Conservation (phyloP, 1,140 invertebrate species). For the Asbolus verrucosus region DNA sequence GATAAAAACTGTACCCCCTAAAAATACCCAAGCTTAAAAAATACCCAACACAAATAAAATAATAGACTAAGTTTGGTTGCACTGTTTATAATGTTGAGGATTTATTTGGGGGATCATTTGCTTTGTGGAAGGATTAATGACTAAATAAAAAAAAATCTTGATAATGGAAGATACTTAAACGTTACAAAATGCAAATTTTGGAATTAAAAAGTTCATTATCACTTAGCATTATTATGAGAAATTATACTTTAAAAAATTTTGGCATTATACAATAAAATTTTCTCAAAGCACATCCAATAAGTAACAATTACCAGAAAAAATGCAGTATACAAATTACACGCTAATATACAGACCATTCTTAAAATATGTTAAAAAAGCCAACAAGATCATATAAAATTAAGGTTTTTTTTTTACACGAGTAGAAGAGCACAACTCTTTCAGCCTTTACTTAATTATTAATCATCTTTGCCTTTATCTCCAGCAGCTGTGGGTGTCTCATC, state of each 20-base stretch:
- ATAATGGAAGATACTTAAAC: constrained; percentile 21
- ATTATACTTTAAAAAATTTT: too few species aligned
- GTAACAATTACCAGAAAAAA: constrained; percentile 31
- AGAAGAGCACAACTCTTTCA: constrained; percentile 29
- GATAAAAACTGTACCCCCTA: constrained; percentile 3
- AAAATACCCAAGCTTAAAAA: background rate
- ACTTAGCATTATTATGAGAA: constrained; percentile 14
- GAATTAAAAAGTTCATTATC: constrained; percentile 16
- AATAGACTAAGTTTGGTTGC: constrained; percentile 4
- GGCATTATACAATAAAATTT: constrained; percentile 23
- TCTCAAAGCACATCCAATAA: constrained; percentile 8
- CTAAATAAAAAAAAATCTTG: constrained; percentile 1
- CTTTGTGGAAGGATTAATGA: background rate
- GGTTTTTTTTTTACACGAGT: constrained; percentile 24
- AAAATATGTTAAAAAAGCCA: constrained; percentile 38
- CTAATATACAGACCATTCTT: constrained; percentile 16
- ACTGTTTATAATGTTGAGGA: constrained; percentile 15
- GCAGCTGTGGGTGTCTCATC: constrained; percentile 70
- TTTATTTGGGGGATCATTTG: constrained; percentile 6
- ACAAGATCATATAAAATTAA: constrained; percentile 37
- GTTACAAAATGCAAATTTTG: constrained; percentile 22
- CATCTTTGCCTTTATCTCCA: constrained; percentile 60
- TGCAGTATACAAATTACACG: constrained; percentile 24
- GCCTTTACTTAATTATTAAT: constrained; percentile 52
- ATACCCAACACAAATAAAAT: constrained; percentile 32